Evolutionary conservation across 2,113 vertebrate species (phyloP).

Genomic region (Romanogobio albipinnatus): DNA sequence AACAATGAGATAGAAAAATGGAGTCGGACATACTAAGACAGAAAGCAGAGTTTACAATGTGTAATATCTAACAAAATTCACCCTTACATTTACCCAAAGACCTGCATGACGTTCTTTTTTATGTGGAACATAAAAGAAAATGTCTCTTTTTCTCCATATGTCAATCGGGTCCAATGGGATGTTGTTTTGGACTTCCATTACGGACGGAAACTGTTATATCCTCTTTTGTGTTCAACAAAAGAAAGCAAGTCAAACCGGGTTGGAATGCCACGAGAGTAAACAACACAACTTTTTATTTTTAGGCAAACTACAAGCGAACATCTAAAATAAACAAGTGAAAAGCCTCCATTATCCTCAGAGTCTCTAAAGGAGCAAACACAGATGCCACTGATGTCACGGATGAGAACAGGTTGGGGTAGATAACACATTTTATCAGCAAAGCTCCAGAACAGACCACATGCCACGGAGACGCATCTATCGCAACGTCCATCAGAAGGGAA

Average conservation of each 20-base stretch:
- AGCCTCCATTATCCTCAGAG: neutral
- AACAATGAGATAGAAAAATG: neutral
- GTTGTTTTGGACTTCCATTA: neutral
- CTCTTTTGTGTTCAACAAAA: neutral
- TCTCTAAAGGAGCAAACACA: neutral
- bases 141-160: neutral
- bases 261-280: neutral
- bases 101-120: too few relatives aligned
- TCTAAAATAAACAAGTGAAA: slow-evolving; percentile 3
- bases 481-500: slow-evolving; percentile 3
- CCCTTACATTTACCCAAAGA: neutral
- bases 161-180: neutral
- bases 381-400: slow-evolving; percentile 17
- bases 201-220: neutral
- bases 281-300: neutral
- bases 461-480: slow-evolving; percentile 34
- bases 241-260: neutral
- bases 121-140: too few relatives aligned
- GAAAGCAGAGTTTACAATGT: too few relatives aligned
- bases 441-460: slow-evolving; percentile 37
- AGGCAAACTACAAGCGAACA: neutral
- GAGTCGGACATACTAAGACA: neutral
- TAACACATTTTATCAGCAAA: slow-evolving; percentile 34
- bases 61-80: neutral
- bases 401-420: neutral